Conservation (phyloP, 2,797 vertebrate species). For the Pseudochirops cupreus region DNA sequence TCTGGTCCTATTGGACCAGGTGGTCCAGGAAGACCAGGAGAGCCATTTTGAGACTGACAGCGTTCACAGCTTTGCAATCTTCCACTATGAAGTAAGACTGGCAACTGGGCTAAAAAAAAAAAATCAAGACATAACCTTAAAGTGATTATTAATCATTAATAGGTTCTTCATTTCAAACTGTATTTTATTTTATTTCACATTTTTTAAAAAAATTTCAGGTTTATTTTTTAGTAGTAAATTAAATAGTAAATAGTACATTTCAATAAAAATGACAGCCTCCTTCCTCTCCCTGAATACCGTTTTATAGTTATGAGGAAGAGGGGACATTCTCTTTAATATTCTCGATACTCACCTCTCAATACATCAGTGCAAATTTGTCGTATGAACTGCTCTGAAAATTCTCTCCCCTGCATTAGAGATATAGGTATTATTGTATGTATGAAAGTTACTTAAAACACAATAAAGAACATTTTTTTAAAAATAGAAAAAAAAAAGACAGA, state of each 20-base stretch:
- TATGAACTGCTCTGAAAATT: conserved; percentile 94
- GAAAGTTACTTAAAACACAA: conserved; percentile 24
- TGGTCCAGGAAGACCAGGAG: conserved; percentile 89
- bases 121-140: conserved; percentile 46
- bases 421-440: conserved; percentile 54
- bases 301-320: neutral
- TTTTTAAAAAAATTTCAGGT: neutral
- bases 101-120: conserved; percentile 91
- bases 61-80: conserved; percentile 91
- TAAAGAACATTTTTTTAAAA: neutral
- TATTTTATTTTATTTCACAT: neutral
- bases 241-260: too few relatives aligned
- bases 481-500: conserved; percentile 84
- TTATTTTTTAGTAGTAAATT: neutral
- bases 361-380: conserved; percentile 95
- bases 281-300: neutral
- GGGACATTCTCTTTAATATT: conserved; percentile 13
- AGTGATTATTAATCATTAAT: conserved; percentile 27
- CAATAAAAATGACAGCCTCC: neutral
- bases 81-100: conserved; percentile 89
- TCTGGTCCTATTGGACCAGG: conserved; percentile 89
- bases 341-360: conserved; percentile 92
- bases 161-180: neutral
- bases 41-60: conserved; percentile 89
- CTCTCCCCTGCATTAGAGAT: conserved; percentile 88